A percentile compares a stretch with the other conserved stretches of the same genome.
phyloP scores from a whole-genome alignment of 2,888 invertebrate species.

The Cecidostiba fungosa region DNA sequence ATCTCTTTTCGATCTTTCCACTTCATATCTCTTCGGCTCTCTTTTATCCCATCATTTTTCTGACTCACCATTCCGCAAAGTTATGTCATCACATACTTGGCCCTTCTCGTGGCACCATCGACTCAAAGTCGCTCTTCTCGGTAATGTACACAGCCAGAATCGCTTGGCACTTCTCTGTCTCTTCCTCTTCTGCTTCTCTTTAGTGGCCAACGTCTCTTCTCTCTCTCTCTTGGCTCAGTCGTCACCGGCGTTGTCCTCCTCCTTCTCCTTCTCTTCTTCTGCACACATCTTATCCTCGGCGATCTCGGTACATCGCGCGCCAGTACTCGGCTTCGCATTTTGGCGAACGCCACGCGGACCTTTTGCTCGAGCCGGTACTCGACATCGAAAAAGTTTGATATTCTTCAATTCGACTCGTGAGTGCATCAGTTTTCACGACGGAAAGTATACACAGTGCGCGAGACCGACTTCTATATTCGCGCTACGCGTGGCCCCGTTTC shows the following conservation, averaged over 20 bases:
- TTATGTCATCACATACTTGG: not conserved
- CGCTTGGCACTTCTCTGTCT: conserved; percentile 4
- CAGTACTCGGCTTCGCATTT: conserved; percentile 69
- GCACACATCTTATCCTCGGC: conserved; percentile 53
- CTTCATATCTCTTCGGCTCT: not conserved
- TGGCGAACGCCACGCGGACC: conserved; percentile 66
- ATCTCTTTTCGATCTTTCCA: not conserved
- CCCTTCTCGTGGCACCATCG: not conserved
- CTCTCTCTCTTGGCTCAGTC: conserved; percentile 30
- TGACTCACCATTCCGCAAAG: not conserved
- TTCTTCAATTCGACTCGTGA: not conserved
- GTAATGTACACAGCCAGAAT: not conserved
- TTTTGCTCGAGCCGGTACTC: not conserved
- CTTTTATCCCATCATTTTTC: not conserved
- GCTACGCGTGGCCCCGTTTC: not conserved
- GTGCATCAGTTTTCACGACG: not conserved
- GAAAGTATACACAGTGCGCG: not conserved
- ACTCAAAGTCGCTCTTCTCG: not conserved
- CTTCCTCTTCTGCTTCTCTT: conserved; percentile 12
- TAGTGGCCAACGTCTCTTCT: not conserved
- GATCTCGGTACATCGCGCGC: conserved; percentile 47
- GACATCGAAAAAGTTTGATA: not conserved
- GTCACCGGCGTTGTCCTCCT: conserved; percentile 27
- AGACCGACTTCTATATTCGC: not conserved
- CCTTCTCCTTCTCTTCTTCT: conserved; percentile 48